These are phyloP conservation scores for Poecile atricapillus DNA, from an alignment of 2,113 vertebrate species.

Conservation along the genomic window DNA sequence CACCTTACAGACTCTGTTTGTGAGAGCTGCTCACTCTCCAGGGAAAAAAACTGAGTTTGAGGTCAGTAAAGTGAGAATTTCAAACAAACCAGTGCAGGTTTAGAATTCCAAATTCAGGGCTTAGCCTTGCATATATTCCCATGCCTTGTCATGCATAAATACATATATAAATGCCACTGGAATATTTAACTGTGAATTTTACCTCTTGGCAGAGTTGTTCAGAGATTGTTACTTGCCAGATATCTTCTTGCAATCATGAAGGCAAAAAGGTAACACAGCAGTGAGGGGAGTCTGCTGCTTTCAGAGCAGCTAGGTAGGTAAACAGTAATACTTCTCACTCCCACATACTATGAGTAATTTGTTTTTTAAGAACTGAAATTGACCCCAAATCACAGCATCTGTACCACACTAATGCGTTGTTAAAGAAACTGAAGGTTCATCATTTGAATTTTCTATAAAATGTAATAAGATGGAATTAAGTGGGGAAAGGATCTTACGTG, in stretches of 20 bases:
- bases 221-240: neutral
- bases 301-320: neutral
- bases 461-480: neutral
- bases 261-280: neutral
- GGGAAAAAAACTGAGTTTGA: neutral
- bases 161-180: neutral
- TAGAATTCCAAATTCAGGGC: neutral
- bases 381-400: constrained; percentile 13
- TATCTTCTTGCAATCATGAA: neutral
- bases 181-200: neutral
- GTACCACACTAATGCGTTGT: neutral
- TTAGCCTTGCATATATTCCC: neutral
- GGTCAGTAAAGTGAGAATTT: neutral
- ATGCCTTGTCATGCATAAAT: neutral
- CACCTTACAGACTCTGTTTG: neutral
- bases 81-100: neutral
- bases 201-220: neutral
- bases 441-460: neutral
- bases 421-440: neutral
- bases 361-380: constrained; percentile 21
- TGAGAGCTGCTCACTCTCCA: neutral
- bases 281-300: neutral
- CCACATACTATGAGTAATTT: constrained; percentile 35
- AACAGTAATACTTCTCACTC: neutral
- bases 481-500: neutral